Conservation (phyloP, 2,888 invertebrate genomes). For the Tinea trinotella region DNA sequence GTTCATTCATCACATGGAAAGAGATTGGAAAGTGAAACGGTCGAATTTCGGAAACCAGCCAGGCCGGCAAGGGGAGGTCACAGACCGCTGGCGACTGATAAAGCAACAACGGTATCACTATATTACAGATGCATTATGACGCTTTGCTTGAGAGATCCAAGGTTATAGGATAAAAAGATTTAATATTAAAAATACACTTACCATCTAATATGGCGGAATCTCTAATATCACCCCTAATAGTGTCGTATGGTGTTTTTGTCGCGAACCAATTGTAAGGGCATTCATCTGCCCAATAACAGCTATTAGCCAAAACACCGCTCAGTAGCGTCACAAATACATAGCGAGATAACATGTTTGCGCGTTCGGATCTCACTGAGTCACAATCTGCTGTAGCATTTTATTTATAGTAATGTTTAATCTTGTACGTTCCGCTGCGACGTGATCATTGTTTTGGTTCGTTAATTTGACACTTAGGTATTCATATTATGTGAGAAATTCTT, state of each 20-base stretch:
- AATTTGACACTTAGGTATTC: too few species aligned
- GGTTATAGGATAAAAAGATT: too few species aligned
- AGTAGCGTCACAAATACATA: too few species aligned
- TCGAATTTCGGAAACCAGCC: too few species aligned
- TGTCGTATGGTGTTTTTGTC: slow-evolving; percentile 51
- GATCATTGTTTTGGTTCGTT: not conserved
- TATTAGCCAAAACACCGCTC: not conserved
- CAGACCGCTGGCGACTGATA: not conserved
- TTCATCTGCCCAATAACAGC: slow-evolving; percentile 47
- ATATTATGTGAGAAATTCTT: too few species aligned
- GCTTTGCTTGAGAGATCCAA: too few species aligned
- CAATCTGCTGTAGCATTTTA: not conserved
- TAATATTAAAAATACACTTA: slow-evolving; percentile 36
- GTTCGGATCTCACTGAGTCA: too few species aligned
- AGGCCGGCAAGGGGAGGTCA: too few species aligned
- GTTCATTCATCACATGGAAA: too few species aligned
- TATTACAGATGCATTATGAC: slow-evolving; percentile 5
- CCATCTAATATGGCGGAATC: slow-evolving; percentile 47
- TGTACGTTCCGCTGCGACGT: not conserved
- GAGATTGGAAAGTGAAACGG: too few species aligned
- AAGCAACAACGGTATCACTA: not conserved
- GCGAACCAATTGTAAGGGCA: slow-evolving; percentile 41
- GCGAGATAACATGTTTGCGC: too few species aligned
- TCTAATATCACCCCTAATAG: slow-evolving; percentile 48
- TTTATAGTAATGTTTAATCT: not conserved